Percentiles rank a stretch among this genome's conserved stretches.
Conservation (phyloP, 1,140 invertebrate species). For the Neuroterus valhalla region DNA sequence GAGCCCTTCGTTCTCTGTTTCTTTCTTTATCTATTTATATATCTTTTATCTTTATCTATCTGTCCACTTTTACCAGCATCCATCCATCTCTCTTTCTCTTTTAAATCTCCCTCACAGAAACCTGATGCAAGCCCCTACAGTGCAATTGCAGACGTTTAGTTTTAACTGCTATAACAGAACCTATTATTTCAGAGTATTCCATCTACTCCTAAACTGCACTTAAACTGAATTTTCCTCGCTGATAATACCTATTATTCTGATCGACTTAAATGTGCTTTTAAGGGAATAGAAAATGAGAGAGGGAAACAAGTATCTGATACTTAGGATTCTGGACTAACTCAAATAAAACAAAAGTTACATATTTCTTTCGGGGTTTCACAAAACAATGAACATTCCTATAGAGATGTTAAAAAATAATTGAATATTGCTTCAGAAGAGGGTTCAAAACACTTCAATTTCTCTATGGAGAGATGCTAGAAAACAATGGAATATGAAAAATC, state of each 20-base stretch:
- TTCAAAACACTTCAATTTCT: no score
- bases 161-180: background rate
- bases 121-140: background rate
- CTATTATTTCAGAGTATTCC: constrained; percentile 12
- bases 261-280: background rate
- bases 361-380: no score
- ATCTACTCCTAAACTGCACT: background rate
- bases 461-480: no score
- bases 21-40: constrained; percentile 41
- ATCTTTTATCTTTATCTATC: constrained; percentile 24
- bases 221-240: background rate
- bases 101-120: constrained; percentile 30
- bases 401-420: no score
- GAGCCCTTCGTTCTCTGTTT: constrained; percentile 37
- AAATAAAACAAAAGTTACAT: no score
- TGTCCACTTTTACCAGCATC: constrained; percentile 16
- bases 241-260: background rate
- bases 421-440: no score
- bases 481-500: no score
- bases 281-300: no score
- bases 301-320: no score
- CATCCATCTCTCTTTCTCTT: constrained; percentile 19
- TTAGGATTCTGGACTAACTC: no score
- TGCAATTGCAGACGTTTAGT: background rate
- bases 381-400: no score